Conservation (phyloP, 2,797 vertebrate genomes). For the Euthynnus affinis region DNA sequence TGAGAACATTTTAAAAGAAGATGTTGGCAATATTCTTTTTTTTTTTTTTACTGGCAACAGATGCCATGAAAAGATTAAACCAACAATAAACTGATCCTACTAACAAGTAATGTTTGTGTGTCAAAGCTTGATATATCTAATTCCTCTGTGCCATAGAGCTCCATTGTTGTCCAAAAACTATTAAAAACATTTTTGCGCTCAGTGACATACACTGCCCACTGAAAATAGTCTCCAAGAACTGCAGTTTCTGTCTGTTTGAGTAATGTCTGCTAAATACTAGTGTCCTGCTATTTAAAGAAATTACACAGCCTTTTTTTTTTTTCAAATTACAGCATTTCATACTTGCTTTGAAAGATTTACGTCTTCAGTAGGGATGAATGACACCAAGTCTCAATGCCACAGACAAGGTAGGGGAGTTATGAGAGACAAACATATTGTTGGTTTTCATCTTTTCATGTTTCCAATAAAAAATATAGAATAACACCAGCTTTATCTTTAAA, state of each 20-base stretch:
- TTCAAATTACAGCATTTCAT: background rate
- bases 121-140: too few relatives aligned
- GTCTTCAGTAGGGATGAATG: background rate
- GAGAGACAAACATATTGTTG: background rate
- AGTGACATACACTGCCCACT: background rate
- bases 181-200: too few relatives aligned
- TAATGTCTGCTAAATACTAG: too few relatives aligned
- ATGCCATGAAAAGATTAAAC: constrained; percentile 17
- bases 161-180: too few relatives aligned
- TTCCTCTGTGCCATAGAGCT: too few relatives aligned
- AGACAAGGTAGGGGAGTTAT: background rate
- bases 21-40: background rate
- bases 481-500: background rate
- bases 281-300: background rate
- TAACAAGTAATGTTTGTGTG: too few relatives aligned
- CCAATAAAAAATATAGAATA: constrained; percentile 13
- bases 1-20: background rate
- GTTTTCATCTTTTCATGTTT: constrained; percentile 19
- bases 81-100: background rate
- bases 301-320: background rate
- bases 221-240: background rate
- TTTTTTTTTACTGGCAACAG: constrained; percentile 22
- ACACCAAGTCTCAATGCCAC: background rate
- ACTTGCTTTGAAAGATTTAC: background rate
- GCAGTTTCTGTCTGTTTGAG: background rate